Evolutionary conservation across 2,113 vertebrate genomes (phyloP).

Genomic region (Notarius quadriscutis): DNA sequence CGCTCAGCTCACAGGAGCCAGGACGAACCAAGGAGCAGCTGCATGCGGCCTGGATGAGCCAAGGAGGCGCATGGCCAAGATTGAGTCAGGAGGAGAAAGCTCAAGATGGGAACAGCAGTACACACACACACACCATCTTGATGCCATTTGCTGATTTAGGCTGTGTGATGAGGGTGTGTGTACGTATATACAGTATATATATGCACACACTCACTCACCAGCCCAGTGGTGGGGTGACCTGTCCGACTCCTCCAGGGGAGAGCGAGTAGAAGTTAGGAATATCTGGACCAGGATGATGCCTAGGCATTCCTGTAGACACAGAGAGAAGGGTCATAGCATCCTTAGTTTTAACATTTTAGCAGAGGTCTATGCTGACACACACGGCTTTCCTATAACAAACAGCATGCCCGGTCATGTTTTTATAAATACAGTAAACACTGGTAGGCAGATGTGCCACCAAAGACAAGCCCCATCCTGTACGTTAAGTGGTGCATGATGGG

Average conservation of each 20-base stretch:
- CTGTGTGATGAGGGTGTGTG: slow-evolving; percentile 55
- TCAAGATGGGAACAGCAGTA: slow-evolving; percentile 16
- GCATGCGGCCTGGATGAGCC: slow-evolving; percentile 2
- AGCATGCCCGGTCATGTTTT: neutral
- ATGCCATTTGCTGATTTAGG: slow-evolving; percentile 42
- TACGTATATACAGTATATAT: slow-evolving; percentile 32
- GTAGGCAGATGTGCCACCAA: neutral
- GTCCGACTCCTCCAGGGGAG: slow-evolving; percentile 92
- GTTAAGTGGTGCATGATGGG: neutral
- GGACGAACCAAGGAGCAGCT: slow-evolving; percentile 15
- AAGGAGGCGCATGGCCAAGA: slow-evolving; percentile 21
- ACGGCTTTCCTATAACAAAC: neutral
- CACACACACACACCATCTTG: slow-evolving; percentile 4
- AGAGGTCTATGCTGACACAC: neutral
- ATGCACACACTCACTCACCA: slow-evolving; percentile 92
- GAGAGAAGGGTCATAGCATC: neutral
- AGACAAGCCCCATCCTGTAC: neutral
- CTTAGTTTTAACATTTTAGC: neutral
- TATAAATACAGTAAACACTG: neutral
- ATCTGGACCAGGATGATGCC: slow-evolving; percentile 92
- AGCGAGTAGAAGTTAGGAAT: slow-evolving; percentile 95
- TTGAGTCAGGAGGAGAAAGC: slow-evolving; percentile 12
- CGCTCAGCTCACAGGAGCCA: slow-evolving; percentile 20
- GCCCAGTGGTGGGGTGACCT: slow-evolving; percentile 95
- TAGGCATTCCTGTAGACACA: slow-evolving; percentile 82